These are phyloP conservation scores for Panopea generosa DNA, from an alignment of 2,888 invertebrate genomes.

Conservation along the genomic window DNA sequence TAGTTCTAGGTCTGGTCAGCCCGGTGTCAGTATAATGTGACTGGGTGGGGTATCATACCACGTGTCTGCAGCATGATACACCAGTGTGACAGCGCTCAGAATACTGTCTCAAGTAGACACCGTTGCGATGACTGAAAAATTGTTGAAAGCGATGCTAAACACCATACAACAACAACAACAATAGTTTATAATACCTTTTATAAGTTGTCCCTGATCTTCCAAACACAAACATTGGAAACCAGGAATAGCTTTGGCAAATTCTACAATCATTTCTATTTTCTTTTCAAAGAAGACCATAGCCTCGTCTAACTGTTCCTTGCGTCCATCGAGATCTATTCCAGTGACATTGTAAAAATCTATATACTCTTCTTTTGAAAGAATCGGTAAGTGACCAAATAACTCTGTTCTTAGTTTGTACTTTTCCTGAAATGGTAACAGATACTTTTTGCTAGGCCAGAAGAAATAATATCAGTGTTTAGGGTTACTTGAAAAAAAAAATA, in stretches of 20 bases:
- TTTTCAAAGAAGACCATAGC: constrained; percentile 76
- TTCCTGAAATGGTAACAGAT: constrained; percentile 40
- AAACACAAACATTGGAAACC: constrained; percentile 77
- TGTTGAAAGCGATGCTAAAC: too few relatives aligned
- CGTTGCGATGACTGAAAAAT: too few relatives aligned
- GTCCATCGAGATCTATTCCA: constrained; percentile 82
- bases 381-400: constrained; percentile 79
- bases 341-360: constrained; percentile 79
- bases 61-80: too few relatives aligned
- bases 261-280: constrained; percentile 75
- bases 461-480: too few relatives aligned
- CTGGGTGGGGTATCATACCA: too few relatives aligned
- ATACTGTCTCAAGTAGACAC: too few relatives aligned
- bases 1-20: too few relatives aligned
- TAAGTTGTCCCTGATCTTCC: constrained; percentile 79
- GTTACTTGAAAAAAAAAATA: too few relatives aligned
- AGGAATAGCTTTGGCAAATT: constrained; percentile 81
- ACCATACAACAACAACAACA: too few relatives aligned
- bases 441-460: too few relatives aligned
- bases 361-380: constrained; percentile 78
- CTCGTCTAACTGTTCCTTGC: constrained; percentile 72
- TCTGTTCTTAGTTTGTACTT: constrained; percentile 57
- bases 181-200: constrained; percentile 73
- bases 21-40: too few relatives aligned
- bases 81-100: too few relatives aligned